phyloP scores from a whole-genome alignment of 2,797 vertebrate genomes.

The Adrianichthys oophorus region DNA sequence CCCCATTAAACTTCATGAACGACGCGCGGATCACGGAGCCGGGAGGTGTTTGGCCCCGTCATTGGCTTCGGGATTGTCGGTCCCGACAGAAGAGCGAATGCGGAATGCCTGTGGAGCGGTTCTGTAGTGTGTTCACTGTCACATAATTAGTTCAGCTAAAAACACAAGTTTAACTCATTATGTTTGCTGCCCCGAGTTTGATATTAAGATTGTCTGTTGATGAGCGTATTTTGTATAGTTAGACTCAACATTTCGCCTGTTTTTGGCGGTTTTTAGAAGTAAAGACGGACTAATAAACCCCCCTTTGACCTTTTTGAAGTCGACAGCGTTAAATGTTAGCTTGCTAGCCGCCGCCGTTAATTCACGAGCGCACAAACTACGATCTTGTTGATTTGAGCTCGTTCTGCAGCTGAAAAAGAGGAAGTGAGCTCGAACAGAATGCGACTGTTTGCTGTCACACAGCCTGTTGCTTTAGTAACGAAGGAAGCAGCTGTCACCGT shows the following conservation, averaged over 20 bases:
- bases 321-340: slow-evolving; percentile 26
- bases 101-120: slow-evolving; percentile 48
- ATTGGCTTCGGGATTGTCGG: slow-evolving; percentile 22
- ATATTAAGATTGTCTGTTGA: no score
- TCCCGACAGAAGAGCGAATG: slow-evolving; percentile 29
- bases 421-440: slow-evolving; percentile 37
- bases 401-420: slow-evolving; percentile 36
- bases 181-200: background rate
- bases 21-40: background rate
- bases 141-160: slow-evolving; percentile 23
- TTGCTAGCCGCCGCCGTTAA: slow-evolving; percentile 8
- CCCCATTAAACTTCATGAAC: slow-evolving; percentile 18
- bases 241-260: slow-evolving; percentile 4
- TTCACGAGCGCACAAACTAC: background rate
- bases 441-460: slow-evolving; percentile 8
- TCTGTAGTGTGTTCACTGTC: slow-evolving; percentile 59
- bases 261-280: slow-evolving; percentile 23
- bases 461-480: slow-evolving; percentile 9
- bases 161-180: background rate
- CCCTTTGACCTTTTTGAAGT: slow-evolving; percentile 37
- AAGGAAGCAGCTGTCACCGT: background rate
- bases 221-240: slow-evolving; percentile 9
- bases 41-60: background rate
- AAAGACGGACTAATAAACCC: slow-evolving; percentile 26
- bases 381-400: background rate